These are phyloP conservation scores for Hydrolagus colliei DNA, from an alignment of 2,797 vertebrate genomes.

Conservation along the genomic window DNA sequence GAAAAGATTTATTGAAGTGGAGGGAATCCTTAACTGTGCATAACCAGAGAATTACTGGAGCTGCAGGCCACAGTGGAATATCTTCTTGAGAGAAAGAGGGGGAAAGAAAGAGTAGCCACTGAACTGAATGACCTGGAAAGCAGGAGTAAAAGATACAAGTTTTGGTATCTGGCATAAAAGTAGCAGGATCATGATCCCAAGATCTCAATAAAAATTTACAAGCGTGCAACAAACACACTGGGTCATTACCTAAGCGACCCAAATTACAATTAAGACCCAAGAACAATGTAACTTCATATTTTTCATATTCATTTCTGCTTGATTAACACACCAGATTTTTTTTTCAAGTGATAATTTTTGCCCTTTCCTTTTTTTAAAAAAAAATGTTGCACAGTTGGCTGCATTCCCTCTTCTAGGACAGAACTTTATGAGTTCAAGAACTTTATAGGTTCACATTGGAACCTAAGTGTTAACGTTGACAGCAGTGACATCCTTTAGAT, in stretches of 20 bases:
- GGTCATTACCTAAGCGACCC: neutral
- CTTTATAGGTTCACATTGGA: too few species aligned
- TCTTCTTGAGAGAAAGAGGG: slow-evolving; percentile 6
- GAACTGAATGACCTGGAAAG: slow-evolving; percentile 25
- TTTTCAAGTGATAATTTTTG: too few species aligned
- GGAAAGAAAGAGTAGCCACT: neutral
- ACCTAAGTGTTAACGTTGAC: too few species aligned
- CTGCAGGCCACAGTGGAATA: slow-evolving; percentile 15
- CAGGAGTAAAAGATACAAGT: neutral
- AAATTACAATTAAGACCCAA: neutral
- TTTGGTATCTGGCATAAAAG: neutral
- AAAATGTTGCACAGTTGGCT: too few species aligned
- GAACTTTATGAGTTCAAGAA: too few species aligned
- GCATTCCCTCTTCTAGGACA: too few species aligned
- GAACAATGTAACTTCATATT: neutral
- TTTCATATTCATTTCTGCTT: too few species aligned
- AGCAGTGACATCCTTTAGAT: too few species aligned
- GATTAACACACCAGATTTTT: too few species aligned
- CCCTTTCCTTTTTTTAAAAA: too few species aligned
- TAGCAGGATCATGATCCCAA: neutral
- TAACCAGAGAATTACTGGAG: slow-evolving; percentile 28
- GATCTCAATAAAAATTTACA: slow-evolving; percentile 10
- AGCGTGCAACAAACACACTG: neutral
- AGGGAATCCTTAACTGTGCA: slow-evolving; percentile 27
- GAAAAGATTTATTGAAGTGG: slow-evolving; percentile 17